Percentiles rank a stretch among this genome's conserved stretches.
phyloP scores from a whole-genome alignment of 2,888 invertebrate species.

The Lasioglossum oenotherae region DNA sequence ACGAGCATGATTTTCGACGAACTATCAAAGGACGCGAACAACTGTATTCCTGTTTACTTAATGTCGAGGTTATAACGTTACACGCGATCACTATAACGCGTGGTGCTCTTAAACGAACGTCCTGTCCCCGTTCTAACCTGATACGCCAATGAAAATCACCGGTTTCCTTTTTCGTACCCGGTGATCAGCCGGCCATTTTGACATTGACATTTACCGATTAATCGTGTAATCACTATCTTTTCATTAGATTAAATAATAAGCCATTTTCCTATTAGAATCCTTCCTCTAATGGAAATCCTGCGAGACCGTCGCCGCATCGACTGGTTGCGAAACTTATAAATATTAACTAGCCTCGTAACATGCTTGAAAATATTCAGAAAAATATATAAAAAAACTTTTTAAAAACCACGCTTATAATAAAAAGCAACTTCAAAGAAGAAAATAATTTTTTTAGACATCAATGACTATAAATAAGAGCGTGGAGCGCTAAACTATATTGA shows the following conservation, averaged over 20 bases:
- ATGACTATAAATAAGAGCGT: too few relatives aligned
- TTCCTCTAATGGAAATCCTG: not conserved
- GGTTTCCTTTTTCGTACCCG: conserved; percentile 46
- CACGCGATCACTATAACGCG: not conserved
- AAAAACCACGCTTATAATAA: too few relatives aligned
- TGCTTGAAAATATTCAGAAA: not conserved
- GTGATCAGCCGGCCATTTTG: conserved; percentile 30
- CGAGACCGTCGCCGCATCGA: not conserved
- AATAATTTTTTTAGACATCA: too few relatives aligned
- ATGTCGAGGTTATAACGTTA: conserved; percentile 5
- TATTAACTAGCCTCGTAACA: not conserved
- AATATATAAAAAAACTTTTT: too few relatives aligned
- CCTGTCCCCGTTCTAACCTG: conserved; percentile 37
- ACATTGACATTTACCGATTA: conserved; percentile 49
- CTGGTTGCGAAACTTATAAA: not conserved
- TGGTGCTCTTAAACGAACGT: not conserved
- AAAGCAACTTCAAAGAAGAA: too few relatives aligned
- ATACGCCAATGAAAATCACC: conserved; percentile 39
- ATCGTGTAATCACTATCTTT: conserved; percentile 18
- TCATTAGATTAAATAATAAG: conserved; percentile 20
- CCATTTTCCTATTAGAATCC: not conserved
- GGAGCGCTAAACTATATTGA: too few relatives aligned
- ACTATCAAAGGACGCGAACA: not conserved
- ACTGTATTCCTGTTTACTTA: not conserved
- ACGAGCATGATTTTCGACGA: not conserved